Conservation (phyloP, 2,113 vertebrate species). For the Heterotis niloticus region DNA sequence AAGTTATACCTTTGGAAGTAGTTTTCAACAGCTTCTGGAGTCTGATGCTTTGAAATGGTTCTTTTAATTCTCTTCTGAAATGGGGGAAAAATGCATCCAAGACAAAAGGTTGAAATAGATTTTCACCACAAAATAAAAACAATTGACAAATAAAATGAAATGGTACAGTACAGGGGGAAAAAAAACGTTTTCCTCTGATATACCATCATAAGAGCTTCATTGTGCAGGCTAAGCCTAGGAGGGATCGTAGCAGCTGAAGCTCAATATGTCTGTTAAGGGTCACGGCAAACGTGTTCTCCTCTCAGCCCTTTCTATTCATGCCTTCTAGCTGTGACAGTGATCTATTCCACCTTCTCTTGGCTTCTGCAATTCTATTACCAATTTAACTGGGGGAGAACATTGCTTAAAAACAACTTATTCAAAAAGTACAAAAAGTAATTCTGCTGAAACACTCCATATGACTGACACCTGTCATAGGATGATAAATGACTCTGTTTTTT, state of each 20-base stretch:
- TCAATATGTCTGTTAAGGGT: conserved; percentile 70
- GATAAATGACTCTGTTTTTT: conserved; percentile 99
- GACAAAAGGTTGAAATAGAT: neutral
- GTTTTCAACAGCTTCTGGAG: conserved; percentile 65
- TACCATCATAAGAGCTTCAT: conserved; percentile 55
- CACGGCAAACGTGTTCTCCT: conserved; percentile 36
- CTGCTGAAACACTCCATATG: conserved; percentile 88
- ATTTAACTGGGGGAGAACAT: conserved; percentile 75
- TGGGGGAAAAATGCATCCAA: conserved; percentile 40
- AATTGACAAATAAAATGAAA: neutral
- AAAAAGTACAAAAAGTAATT: conserved; percentile 97
- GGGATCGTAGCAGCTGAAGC: conserved; percentile 74
- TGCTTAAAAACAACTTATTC: conserved; percentile 97
- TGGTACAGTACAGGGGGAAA: too few relatives aligned
- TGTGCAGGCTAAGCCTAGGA: conserved; percentile 66
- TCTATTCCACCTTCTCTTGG: neutral
- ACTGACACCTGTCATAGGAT: conserved; percentile 99
- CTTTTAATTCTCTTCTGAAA: conserved; percentile 78
- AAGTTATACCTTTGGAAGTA: conserved; percentile 74
- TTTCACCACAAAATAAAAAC: neutral
- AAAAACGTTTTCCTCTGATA: neutral
- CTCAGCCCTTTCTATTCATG: conserved; percentile 43
- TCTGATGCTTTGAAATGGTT: conserved; percentile 73
- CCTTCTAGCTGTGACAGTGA: conserved; percentile 6
- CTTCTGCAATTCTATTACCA: conserved; percentile 86